Percentiles rank a stretch among this genome's conserved stretches.
These are phyloP conservation scores for Apantesis nais DNA, from an alignment of 2,888 invertebrate species.

Conservation along the genomic window DNA sequence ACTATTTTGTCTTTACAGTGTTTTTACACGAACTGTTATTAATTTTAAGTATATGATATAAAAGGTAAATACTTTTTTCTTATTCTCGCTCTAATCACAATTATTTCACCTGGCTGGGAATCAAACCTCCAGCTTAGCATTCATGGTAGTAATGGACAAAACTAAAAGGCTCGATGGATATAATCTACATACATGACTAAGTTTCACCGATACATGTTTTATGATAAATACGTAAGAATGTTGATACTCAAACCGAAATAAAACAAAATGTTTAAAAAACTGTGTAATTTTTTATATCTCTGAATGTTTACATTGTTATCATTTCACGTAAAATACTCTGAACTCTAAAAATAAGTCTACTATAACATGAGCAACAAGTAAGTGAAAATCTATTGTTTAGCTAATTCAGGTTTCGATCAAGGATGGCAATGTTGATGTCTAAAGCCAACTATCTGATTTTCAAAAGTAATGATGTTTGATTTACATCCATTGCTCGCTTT, in stretches of 20 bases:
- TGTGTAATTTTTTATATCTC: not conserved
- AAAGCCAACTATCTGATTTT: conserved; percentile 38
- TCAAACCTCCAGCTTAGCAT: too few species aligned
- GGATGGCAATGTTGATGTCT: conserved; percentile 47
- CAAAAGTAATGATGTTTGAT: conserved; percentile 37
- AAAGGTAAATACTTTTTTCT: not conserved
- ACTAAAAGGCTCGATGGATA: too few species aligned
- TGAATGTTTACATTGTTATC: not conserved
- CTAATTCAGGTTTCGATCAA: not conserved
- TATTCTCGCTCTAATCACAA: too few species aligned
- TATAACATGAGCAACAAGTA: not conserved
- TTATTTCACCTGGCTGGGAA: too few species aligned
- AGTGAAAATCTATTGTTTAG: not conserved
- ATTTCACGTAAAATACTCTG: not conserved
- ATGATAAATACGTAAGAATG: too few species aligned
- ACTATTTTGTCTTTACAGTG: not conserved
- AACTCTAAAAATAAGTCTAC: not conserved
- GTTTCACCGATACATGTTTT: not conserved
- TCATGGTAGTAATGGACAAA: too few species aligned
- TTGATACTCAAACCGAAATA: not conserved
- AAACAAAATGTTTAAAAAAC: not conserved
- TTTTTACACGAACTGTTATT: not conserved
- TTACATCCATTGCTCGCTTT: conserved; percentile 32
- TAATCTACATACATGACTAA: too few species aligned
- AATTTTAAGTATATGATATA: not conserved